Evolutionary conservation across 1,140 invertebrate species (phyloP).

Genomic region (Tetraneura akinire): DNA sequence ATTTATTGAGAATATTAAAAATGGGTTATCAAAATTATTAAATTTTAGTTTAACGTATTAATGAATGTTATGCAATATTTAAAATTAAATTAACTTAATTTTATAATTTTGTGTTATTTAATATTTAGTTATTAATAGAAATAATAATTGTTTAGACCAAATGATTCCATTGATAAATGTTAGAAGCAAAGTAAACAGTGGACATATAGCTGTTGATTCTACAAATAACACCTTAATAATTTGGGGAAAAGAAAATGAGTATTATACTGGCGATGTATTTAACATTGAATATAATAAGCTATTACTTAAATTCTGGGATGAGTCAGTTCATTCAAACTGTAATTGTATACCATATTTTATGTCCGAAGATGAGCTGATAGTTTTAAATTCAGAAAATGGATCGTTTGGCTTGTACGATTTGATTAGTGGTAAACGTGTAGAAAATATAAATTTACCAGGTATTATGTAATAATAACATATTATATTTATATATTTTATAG

Average conservation of each 20-base stretch:
- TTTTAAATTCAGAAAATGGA: constrained; percentile 35
- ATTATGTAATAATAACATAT: neutral
- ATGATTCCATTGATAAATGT: constrained; percentile 22
- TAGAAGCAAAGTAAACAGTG: constrained; percentile 4
- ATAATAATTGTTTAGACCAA: constrained; percentile 39
- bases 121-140: no score
- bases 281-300: constrained; percentile 25
- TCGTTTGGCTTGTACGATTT: constrained; percentile 15
- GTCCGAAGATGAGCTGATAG: constrained; percentile 20
- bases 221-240: constrained; percentile 14
- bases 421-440: neutral
- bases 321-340: neutral
- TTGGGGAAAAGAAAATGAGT: constrained; percentile 24
- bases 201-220: constrained; percentile 30
- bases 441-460: constrained; percentile 13
- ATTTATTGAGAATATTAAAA: no score
- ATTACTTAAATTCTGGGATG: neutral
- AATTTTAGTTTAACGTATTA: no score
- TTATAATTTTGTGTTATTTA: no score
- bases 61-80: no score
- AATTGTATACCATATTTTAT: constrained; percentile 32
- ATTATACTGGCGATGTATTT: neutral
- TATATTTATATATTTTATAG: neutral
- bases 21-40: no score
- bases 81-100: no score